These are phyloP conservation scores for Coreoperca whiteheadi DNA, from an alignment of 2,113 vertebrate species.

Conservation along the genomic window DNA sequence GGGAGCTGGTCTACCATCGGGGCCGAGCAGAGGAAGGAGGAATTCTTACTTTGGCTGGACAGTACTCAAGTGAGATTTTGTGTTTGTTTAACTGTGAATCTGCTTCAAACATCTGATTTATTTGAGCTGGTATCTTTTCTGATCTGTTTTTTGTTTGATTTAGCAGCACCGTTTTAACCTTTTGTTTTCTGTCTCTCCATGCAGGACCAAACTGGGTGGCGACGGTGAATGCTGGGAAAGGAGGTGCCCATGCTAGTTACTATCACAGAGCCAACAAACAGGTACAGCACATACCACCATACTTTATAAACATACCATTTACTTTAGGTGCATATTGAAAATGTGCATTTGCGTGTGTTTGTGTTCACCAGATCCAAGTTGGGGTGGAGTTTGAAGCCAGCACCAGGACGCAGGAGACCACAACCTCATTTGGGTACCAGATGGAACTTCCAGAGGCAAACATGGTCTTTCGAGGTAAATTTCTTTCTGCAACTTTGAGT, in stretches of 20 bases:
- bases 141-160: not conserved
- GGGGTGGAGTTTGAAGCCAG: slow-evolving; percentile 98
- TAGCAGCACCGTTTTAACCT: not conserved
- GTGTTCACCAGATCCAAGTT: slow-evolving; percentile 88
- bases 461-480: slow-evolving; percentile 92
- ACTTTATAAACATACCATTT: not conserved
- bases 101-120: not conserved
- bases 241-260: slow-evolving; percentile 95
- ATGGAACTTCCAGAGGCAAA: slow-evolving; percentile 93
- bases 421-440: slow-evolving; percentile 95
- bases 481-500: not conserved
- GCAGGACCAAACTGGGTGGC: slow-evolving; percentile 92
- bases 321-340: not conserved
- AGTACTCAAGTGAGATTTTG: slow-evolving; percentile 88
- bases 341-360: not conserved
- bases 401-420: slow-evolving; percentile 94
- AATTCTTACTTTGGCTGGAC: slow-evolving; percentile 94
- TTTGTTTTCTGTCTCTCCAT: not conserved
- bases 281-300: slow-evolving; percentile 72
- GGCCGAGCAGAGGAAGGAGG: slow-evolving; percentile 94
- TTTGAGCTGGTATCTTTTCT: not conserved
- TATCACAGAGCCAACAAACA: slow-evolving; percentile 96
- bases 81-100: slow-evolving; percentile 14
- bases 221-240: slow-evolving; percentile 93
- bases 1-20: slow-evolving; percentile 95